Conservation (phyloP, 2,797 vertebrate species). For the Acrocephalus scirpaceus region DNA sequence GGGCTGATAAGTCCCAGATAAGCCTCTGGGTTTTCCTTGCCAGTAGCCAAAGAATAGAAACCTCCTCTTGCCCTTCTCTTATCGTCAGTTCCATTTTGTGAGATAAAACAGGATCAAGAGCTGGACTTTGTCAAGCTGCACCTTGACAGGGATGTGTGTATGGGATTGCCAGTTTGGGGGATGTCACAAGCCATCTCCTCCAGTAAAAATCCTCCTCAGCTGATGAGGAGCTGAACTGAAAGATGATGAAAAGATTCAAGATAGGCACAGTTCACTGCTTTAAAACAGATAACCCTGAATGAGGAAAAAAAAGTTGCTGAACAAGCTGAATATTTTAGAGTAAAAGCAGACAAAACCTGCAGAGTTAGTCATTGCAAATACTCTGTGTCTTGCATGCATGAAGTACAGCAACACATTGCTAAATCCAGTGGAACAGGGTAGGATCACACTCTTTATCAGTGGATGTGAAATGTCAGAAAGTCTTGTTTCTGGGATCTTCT, state of each 20-base stretch:
- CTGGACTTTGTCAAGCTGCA: background rate
- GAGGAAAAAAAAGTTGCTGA: background rate
- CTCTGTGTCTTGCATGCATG: background rate
- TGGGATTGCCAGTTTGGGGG: background rate
- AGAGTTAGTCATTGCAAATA: background rate
- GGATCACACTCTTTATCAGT: background rate
- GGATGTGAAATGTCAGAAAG: background rate
- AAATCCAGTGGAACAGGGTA: background rate
- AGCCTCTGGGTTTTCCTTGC: background rate
- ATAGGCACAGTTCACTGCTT: background rate
- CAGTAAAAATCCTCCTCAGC: background rate
- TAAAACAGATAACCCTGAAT: background rate
- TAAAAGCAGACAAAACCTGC: background rate
- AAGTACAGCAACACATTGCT: background rate
- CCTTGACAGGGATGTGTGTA: background rate
- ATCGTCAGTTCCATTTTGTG: accelerated
- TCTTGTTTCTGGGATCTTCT: background rate
- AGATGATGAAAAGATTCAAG: background rate
- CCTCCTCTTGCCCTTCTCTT: background rate
- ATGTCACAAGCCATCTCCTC: background rate
- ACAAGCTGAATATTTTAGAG: background rate
- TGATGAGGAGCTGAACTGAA: background rate
- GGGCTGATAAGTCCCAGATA: background rate
- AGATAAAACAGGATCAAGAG: background rate
- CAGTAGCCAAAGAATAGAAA: background rate